Evolutionary conservation across 2,113 vertebrate genomes (phyloP), one percentile per base, ranked within the genome.

Genomic region (Spilogale gracilis): DNA sequence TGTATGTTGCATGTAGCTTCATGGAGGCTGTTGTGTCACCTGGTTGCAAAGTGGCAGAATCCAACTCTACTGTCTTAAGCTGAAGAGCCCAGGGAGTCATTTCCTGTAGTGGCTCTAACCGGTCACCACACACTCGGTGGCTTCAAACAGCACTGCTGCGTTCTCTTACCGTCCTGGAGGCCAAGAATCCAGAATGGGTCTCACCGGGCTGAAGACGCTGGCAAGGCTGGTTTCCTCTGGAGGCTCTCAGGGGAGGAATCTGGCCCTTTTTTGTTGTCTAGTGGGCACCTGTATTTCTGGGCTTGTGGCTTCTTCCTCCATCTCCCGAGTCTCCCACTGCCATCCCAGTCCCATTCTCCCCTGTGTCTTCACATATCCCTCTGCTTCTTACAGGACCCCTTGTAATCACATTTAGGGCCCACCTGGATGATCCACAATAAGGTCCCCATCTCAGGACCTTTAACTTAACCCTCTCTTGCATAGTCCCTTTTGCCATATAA

Each of bases 291-390:
- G 50, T 76, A 5, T 43, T 52, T 95, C 67, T 58, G 52, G 89
- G 43, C 89, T 52, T 78, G 32, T 16, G n/a, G 83, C 78, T 50
- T 56, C 76, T 23, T n/a, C 92, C 56, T 86, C 88, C 58, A 9
- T 25, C 81, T 65, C 43, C 80, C 74, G 0, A 43, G 82, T 27
- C 9, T 17, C 65, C 67, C 32, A 13, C 0, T 38, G 1, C 16
- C 25, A 6, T 54, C 61, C 83, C 60, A 48, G 0, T 48, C n/a
- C 12, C 61, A 58, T 18, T 86, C 56, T 79, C 69, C 76, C 65
- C 20, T 30, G 38, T 20, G 13, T 65, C 5, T 6, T 76, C 89
- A 69, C 1, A 63, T 16, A 54, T 14, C 18, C 32, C 43, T 58
- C 60, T 76, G 74, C 92, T 58, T 76, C 38, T 18, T 48, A 67